A percentile compares a stretch with the other conserved stretches of the same genome.
phyloP scores from a whole-genome alignment of 1,140 invertebrate species.

The Uloborus diversus region DNA sequence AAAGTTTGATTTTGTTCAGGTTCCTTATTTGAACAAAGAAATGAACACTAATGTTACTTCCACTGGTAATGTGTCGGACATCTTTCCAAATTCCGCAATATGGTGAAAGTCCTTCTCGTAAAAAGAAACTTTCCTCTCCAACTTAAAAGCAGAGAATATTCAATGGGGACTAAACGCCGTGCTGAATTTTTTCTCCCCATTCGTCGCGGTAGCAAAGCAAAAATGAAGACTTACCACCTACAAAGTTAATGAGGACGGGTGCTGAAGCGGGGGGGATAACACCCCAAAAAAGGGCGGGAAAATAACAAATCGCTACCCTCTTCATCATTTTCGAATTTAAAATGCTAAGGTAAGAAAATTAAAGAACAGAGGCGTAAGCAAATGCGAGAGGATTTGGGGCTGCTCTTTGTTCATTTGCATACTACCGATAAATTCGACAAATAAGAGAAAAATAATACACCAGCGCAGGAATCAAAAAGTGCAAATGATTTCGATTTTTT shows the following conservation, averaged over 20 bases:
- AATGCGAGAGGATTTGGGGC: not conserved
- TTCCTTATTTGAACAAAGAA: no score
- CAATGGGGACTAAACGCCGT: constrained; percentile 24
- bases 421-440: constrained; percentile 2
- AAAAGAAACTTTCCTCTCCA: constrained; percentile 16
- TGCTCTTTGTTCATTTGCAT: constrained; percentile 37
- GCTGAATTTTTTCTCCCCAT: not conserved
- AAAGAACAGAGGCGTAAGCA: constrained; percentile 8
- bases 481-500: not conserved
- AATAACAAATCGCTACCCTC: constrained; percentile 29
- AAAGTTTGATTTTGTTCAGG: no score
- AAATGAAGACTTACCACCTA: constrained; percentile 23
- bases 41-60: no score
- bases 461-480: not conserved
- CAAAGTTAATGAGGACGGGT: constrained; percentile 47
- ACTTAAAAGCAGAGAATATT: constrained; percentile 50
- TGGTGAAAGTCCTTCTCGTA: constrained; percentile 7
- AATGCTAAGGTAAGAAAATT: constrained; percentile 53
- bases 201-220: not conserved
- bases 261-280: not conserved
- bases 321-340: constrained; percentile 53
- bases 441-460: not conserved
- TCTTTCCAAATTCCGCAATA: no score
- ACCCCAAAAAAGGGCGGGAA: not conserved
- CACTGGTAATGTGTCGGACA: no score